These are phyloP conservation scores for Conopomorpha cramerella DNA, from an alignment of 1,140 invertebrate genomes.

Conservation along the genomic window DNA sequence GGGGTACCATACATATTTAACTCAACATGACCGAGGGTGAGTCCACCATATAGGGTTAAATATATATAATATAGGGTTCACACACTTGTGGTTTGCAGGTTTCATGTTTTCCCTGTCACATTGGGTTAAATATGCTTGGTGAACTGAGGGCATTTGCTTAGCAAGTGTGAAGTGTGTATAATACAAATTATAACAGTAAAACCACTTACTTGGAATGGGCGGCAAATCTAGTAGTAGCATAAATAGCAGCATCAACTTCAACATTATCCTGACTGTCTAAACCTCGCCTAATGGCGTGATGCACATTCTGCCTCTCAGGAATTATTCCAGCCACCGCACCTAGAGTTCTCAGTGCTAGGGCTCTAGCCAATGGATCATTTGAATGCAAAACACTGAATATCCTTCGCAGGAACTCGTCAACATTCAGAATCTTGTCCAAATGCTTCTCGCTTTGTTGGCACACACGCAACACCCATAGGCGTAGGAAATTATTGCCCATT, in stretches of 20 bases:
- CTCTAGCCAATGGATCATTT: conserved; percentile 94
- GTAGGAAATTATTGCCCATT: conserved; percentile 88
- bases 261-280: conserved; percentile 94
- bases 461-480: conserved; percentile 91
- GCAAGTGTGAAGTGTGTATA: too few species aligned
- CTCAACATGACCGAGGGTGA: too few species aligned
- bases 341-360: conserved; percentile 85
- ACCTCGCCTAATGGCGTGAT: conserved; percentile 90
- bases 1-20: too few species aligned
- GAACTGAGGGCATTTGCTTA: too few species aligned
- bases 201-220: conserved; percentile 80
- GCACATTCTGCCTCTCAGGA: conserved; percentile 91
- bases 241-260: conserved; percentile 95
- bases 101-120: too few species aligned
- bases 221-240: conserved; percentile 91
- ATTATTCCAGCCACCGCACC: conserved; percentile 93
- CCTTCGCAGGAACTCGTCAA: conserved; percentile 92
- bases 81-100: too few species aligned
- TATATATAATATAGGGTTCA: too few species aligned
- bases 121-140: too few species aligned
- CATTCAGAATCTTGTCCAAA: conserved; percentile 94
- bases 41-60: too few species aligned
- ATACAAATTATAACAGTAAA: too few species aligned
- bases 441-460: conserved; percentile 96
- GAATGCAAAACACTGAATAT: conserved; percentile 96